phyloP scores from a whole-genome alignment of 1,140 invertebrate genomes.

The Eumaeus atala region DNA sequence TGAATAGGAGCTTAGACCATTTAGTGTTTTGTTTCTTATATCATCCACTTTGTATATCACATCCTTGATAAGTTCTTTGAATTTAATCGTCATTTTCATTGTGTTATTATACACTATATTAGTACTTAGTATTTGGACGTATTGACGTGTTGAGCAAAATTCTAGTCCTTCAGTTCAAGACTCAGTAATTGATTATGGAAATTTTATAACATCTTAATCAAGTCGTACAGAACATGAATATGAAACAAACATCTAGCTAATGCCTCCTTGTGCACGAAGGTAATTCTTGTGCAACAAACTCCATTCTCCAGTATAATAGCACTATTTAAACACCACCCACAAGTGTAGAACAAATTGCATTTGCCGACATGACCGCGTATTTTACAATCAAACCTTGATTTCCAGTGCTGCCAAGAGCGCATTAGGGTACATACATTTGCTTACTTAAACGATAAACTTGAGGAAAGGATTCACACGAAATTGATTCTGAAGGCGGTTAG shows the following conservation, averaged over 20 bases:
- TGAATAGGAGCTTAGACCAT: too few relatives aligned
- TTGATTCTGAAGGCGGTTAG: constrained; percentile 41
- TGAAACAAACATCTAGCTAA: constrained; percentile 37
- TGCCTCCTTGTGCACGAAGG: constrained; percentile 37
- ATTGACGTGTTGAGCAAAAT: too few relatives aligned
- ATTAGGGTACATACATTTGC: constrained; percentile 67
- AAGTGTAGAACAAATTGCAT: constrained; percentile 65
- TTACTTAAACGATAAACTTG: constrained; percentile 60
- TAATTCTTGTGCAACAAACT: constrained; percentile 62
- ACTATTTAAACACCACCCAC: constrained; percentile 68
- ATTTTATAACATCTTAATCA: constrained; percentile 6
- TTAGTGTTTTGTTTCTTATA: too few relatives aligned
- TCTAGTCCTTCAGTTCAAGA: too few relatives aligned
- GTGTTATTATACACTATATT: too few relatives aligned
- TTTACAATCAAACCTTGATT: constrained; percentile 72
- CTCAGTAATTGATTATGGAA: too few relatives aligned
- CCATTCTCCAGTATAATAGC: constrained; percentile 57
- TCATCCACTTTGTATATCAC: too few relatives aligned
- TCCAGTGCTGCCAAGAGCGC: constrained; percentile 53
- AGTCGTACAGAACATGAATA: constrained; percentile 28
- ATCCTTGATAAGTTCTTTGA: too few relatives aligned
- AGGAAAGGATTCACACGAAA: constrained; percentile 51
- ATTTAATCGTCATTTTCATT: too few relatives aligned
- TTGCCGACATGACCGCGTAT: constrained; percentile 57
- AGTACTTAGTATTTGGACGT: too few relatives aligned